Evolutionary conservation across 2,113 vertebrate genomes (phyloP), one percentile per base, ranked within the genome.

Genomic region (Caranx ignobilis): DNA sequence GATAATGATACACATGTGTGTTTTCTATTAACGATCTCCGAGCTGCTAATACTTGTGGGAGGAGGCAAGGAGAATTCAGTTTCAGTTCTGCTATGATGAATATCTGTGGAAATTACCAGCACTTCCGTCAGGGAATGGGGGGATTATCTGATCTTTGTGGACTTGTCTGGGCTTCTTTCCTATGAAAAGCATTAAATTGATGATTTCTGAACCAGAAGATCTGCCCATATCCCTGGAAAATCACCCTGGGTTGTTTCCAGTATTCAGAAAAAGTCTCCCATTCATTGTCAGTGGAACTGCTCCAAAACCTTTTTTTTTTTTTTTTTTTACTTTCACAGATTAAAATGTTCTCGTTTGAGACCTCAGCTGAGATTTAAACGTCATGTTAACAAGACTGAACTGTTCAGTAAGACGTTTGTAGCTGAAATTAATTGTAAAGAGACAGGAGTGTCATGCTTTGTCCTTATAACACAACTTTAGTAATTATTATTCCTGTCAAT

Each of bases 151-250:
- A 74, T 59, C 18, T 45, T 21, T 60, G 31, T 47, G 62, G 60
- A 70, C 54, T 43, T 1, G 12, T 47, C 31, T 47, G 70, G 45
- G 35, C 52, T 68, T 74, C 52, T 32, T 75, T 52, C 68, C 15
- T 45, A 72, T 50, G 41, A 77, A 75, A 41, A 70, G 45, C 72
- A 26, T 57, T 81, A 59, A 81, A 87, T 19, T 32, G 41, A 87
- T 80, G 0, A 70, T 84, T 79, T 87, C 75, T 82, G 68, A 77
- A 81, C 6, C 39, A 85, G 81, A 87, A 79, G 76, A 75, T 82
- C 64, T 77, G 66, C 64, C 52, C 59, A 77, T 69, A 79, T 82
- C 35, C 68, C 72, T 87, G 82, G 82, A 79, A 88, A 90, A 86
- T 86, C 45, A 73, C 66, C 45, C 75, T 85, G 68, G 65, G 71